A percentile compares a stretch with the other conserved stretches of the same genome.
phyloP scores from a whole-genome alignment of 1,140 invertebrate genomes.

The Belonocnema kinseyi region DNA sequence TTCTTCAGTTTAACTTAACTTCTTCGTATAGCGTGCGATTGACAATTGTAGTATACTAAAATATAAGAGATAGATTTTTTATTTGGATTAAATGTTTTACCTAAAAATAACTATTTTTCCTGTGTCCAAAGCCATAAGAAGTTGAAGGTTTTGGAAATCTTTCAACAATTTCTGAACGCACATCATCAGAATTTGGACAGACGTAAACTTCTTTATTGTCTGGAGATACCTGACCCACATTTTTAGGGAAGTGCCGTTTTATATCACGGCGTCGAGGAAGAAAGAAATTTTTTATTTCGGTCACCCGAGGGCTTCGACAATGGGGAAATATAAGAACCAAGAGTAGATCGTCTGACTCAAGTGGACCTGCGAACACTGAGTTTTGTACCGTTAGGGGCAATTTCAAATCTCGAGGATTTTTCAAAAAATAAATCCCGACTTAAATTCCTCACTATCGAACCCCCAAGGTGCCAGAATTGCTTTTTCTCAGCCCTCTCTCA shows the following conservation, averaged over 20 bases:
- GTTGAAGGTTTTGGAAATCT: no score
- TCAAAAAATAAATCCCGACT: conserved; percentile 46
- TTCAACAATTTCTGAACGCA: background rate
- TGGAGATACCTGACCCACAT: conserved; percentile 33
- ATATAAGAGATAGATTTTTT: no score
- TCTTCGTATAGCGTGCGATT: no score
- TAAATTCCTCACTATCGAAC: conserved; percentile 35
- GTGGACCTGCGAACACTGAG: conserved; percentile 36
- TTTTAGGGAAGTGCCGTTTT: conserved; percentile 31
- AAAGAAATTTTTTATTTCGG: conserved; percentile 35
- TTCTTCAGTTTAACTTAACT: no score
- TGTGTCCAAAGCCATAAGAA: no score
- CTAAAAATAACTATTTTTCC: no score
- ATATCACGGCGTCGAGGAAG: background rate
- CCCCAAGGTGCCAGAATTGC: conserved; percentile 44
- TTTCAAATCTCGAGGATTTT: conserved; percentile 50
- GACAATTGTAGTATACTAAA: no score
- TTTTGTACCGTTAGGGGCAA: conserved; percentile 48
- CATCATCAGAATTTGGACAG: background rate
- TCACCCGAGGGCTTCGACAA: conserved; percentile 36
- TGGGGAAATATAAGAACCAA: conserved; percentile 37
- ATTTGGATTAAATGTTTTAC: no score
- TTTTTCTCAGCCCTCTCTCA: conserved; percentile 46
- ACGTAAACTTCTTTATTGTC: background rate
- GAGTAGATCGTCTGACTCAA: conserved; percentile 38